These are phyloP conservation scores for Columba janthina DNA, from an alignment of 2,113 vertebrate species.

Conservation along the genomic window DNA sequence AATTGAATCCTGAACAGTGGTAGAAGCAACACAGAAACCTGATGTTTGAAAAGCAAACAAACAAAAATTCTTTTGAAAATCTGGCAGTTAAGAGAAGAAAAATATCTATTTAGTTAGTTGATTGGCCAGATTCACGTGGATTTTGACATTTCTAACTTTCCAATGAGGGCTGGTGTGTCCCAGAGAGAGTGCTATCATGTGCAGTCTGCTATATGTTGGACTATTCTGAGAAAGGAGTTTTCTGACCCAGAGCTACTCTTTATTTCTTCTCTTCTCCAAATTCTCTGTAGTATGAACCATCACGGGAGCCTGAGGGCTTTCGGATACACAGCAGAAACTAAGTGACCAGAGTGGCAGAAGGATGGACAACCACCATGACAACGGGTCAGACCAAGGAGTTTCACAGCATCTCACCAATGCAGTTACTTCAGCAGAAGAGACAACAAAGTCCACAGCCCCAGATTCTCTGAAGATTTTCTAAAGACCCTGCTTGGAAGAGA, in stretches of 20 bases:
- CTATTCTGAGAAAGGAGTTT: not conserved
- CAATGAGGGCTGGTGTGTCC: not conserved
- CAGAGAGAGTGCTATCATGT: not conserved
- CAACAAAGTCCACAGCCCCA: not conserved
- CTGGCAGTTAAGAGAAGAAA: not conserved
- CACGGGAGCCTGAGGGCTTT: not conserved
- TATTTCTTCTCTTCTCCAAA: not conserved
- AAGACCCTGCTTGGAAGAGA: not conserved
- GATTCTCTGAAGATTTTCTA: not conserved
- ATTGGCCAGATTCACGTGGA: not conserved
- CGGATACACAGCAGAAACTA: not conserved
- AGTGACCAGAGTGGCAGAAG: not conserved
- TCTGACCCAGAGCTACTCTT: not conserved
- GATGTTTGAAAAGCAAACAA: not conserved
- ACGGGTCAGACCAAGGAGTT: not conserved
- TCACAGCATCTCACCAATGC: not conserved
- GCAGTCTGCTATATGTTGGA: not conserved
- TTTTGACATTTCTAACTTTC: not conserved
- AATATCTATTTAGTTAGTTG: not conserved
- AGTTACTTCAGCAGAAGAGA: not conserved
- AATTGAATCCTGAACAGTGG: not conserved
- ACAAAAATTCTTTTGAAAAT: not conserved
- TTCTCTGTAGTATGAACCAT: not conserved
- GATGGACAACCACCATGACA: accelerated
- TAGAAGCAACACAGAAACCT: not conserved